A percentile compares a stretch with the other conserved stretches of the same genome.
phyloP scores from a whole-genome alignment of 2,113 vertebrate genomes.

The Motacilla tschutschensis region DNA sequence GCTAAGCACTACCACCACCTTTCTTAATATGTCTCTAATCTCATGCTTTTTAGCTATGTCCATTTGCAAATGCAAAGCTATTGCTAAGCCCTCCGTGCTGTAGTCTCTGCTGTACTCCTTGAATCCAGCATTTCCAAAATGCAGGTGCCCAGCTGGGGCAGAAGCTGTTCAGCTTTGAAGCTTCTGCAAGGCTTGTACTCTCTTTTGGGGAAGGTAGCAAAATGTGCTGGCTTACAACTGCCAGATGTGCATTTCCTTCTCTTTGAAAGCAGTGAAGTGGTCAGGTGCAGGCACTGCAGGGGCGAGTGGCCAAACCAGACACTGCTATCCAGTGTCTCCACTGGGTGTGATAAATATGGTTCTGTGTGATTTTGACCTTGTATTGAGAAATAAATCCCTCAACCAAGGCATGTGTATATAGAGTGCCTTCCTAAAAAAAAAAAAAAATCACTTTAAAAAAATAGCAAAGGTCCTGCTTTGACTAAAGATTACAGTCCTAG shows the following conservation, averaged over 20 bases:
- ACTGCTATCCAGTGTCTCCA: not conserved
- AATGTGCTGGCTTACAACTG: not conserved
- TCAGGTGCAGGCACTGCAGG: not conserved
- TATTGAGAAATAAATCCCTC: not conserved
- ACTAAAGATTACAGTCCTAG: not conserved
- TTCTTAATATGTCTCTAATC: accelerated
- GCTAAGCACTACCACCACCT: not conserved
- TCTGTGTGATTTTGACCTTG: not conserved
- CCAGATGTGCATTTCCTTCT: not conserved
- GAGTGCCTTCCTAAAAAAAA: not conserved
- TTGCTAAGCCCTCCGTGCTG: accelerated
- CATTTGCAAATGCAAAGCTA: not conserved
- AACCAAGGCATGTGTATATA: not conserved
- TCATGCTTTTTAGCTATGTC: not conserved
- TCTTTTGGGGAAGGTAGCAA: not conserved
- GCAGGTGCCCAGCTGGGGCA: not conserved
- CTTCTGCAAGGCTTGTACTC: not conserved
- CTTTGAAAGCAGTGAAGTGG: not conserved
- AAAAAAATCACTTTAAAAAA: not conserved
- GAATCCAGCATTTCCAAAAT: not conserved
- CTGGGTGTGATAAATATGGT: not conserved
- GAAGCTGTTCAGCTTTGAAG: not conserved
- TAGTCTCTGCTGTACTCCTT: not conserved
- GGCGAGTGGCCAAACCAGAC: not conserved
- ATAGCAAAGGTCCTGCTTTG: not conserved